Conservation (phyloP, 2,797 vertebrate genomes). For the Dermochelys coriacea region DNA sequence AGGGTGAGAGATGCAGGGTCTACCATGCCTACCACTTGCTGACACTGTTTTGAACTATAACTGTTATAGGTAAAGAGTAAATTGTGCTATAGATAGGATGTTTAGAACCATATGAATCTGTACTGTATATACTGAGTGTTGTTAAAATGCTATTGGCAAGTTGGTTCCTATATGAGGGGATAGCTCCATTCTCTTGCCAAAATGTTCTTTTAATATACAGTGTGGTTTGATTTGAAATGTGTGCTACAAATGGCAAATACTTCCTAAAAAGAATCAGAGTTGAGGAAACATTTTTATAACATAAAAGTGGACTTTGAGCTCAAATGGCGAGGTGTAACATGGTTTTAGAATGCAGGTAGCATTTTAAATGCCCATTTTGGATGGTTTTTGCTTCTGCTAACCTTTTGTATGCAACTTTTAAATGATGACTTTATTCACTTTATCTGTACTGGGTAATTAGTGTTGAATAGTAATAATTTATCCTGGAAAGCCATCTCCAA, state of each 20-base stretch:
- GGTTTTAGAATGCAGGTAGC: conserved; percentile 46
- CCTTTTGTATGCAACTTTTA: neutral
- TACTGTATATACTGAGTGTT: conserved; percentile 67
- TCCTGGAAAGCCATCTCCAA: neutral
- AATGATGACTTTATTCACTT: neutral
- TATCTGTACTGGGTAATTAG: neutral
- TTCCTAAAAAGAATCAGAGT: conserved; percentile 53
- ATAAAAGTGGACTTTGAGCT: neutral
- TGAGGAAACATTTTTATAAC: conserved; percentile 27
- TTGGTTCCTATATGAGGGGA: conserved; percentile 16
- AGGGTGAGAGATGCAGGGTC: neutral
- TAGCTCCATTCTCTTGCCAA: conserved; percentile 35
- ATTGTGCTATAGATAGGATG: conserved; percentile 61
- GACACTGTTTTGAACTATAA: conserved; percentile 49
- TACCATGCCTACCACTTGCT: conserved; percentile 10
- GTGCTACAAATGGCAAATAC: conserved; percentile 54
- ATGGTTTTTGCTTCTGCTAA: neutral
- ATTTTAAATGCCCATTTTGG: conserved; percentile 8
- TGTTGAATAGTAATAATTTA: neutral
- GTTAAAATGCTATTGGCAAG: conserved; percentile 69
- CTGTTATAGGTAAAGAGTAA: conserved; percentile 42
- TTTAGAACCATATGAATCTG: conserved; percentile 70
- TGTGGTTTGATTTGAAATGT: conserved; percentile 42
- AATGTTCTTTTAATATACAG: conserved; percentile 20
- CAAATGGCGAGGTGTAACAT: neutral